Conservation (phyloP, 2,113 vertebrate genomes). For the Verasper variegatus region DNA sequence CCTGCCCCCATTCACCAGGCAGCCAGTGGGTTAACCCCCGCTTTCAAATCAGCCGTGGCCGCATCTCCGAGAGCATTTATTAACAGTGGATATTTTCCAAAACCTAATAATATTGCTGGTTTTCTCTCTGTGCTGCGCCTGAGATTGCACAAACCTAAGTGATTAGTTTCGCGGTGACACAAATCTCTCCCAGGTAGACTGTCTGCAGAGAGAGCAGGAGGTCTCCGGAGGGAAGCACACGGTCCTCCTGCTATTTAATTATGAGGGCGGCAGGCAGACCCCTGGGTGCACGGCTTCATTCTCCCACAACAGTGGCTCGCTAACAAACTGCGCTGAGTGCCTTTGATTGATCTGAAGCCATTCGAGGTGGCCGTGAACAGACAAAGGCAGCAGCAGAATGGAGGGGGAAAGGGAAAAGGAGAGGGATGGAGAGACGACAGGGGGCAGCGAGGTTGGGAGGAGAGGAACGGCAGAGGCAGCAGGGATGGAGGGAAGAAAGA, state of each 20-base stretch:
- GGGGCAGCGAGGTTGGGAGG: neutral
- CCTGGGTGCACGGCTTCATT: constrained; percentile 52
- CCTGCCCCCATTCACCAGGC: constrained; percentile 7
- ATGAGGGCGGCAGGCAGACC: constrained; percentile 57
- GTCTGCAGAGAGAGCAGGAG: constrained; percentile 41
- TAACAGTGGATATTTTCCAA: constrained; percentile 65
- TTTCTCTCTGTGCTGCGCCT: constrained; percentile 43
- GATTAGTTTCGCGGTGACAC: constrained; percentile 68
- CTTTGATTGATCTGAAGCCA: constrained; percentile 72
- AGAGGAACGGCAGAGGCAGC: neutral
- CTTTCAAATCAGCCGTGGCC: constrained; percentile 63
- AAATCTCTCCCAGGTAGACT: constrained; percentile 59
- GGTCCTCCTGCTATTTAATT: constrained; percentile 75
- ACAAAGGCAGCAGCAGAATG: constrained; percentile 57
- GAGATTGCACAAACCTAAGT: constrained; percentile 66
- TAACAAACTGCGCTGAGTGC: constrained; percentile 73
- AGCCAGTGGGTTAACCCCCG: constrained; percentile 25
- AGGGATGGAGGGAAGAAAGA: constrained; percentile 16
- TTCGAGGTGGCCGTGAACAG: constrained; percentile 63
- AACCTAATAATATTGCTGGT: constrained; percentile 60
- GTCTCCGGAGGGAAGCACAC: constrained; percentile 61
- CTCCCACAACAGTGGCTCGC: constrained; percentile 56
- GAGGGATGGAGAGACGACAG: neutral
- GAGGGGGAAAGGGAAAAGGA: constrained; percentile 9
- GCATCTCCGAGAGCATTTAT: constrained; percentile 39